These are phyloP conservation scores for Poeciliopsis gracilis DNA, from an alignment of 2,797 vertebrate species.

Conservation along the genomic window DNA sequence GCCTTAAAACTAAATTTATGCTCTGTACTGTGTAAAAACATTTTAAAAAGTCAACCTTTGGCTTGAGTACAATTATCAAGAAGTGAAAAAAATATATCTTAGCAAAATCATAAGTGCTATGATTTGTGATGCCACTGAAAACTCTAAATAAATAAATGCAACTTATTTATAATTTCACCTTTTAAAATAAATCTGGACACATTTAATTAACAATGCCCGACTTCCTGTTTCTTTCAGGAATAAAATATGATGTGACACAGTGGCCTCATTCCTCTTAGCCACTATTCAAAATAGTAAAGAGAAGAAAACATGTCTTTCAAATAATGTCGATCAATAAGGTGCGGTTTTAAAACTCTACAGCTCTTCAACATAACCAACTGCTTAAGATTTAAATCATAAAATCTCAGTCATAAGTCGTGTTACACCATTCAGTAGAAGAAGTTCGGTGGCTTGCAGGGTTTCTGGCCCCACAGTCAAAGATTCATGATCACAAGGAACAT, in stretches of 20 bases:
- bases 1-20: background rate
- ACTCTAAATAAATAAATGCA: background rate
- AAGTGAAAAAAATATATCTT: background rate
- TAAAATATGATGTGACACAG: background rate
- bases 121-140: background rate
- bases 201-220: background rate
- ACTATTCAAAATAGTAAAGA: background rate
- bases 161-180: background rate
- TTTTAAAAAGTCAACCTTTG: background rate
- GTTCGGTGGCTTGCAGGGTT: background rate
- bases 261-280: background rate
- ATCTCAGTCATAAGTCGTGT: background rate
- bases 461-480: background rate
- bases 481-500: background rate
- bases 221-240: background rate
- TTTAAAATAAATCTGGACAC: background rate
- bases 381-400: background rate
- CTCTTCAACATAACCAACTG: background rate
- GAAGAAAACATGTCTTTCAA: background rate
- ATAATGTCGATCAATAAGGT: background rate
- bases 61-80: background rate
- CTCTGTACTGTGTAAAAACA: background rate
- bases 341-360: background rate
- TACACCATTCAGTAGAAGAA: background rate
- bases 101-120: background rate